A percentile compares a stretch with the other conserved stretches of the same genome.
Conservation (phyloP, 2,888 invertebrate species). For the Alloscopus bannaensis region DNA sequence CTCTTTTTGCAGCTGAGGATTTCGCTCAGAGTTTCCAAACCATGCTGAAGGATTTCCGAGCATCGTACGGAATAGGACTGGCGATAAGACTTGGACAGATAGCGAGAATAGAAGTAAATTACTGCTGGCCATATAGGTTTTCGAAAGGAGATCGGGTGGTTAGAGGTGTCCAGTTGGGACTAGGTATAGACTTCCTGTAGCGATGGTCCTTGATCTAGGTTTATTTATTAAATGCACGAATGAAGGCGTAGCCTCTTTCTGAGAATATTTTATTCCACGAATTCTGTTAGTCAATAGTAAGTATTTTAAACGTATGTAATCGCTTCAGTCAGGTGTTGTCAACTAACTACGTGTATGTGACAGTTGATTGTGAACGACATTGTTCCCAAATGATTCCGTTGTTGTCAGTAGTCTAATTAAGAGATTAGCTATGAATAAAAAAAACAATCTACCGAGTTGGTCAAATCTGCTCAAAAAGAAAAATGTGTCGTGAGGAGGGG, state of each 20-base stretch:
- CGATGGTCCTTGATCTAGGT: constrained; percentile 29
- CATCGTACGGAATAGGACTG: constrained; percentile 89
- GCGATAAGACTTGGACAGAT: constrained; percentile 88
- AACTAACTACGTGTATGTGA: constrained; percentile 24
- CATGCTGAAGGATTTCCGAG: constrained; percentile 77
- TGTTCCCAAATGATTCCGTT: constrained; percentile 53
- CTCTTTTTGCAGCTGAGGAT: constrained; percentile 70
- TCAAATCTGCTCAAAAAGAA: neutral
- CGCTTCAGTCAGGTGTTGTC: constrained; percentile 24
- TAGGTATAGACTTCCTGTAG: constrained; percentile 88
- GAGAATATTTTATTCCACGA: constrained; percentile 38
- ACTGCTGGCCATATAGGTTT: constrained; percentile 86
- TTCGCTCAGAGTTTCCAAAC: constrained; percentile 74
- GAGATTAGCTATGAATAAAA: constrained; percentile 51
- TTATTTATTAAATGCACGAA: constrained; percentile 42
- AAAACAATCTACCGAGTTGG: constrained; percentile 39
- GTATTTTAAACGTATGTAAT: too few species aligned
- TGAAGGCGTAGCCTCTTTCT: constrained; percentile 26
- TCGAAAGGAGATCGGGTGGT: constrained; percentile 81
- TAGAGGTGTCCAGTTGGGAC: constrained; percentile 88
- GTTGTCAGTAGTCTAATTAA: constrained; percentile 59
- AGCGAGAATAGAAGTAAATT: constrained; percentile 96
- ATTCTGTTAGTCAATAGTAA: constrained; percentile 45
- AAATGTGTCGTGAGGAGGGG: too few species aligned
- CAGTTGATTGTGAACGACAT: constrained; percentile 17